Evolutionary conservation across 2,888 invertebrate species (phyloP).

Genomic region (Coleophora flavipennella): DNA sequence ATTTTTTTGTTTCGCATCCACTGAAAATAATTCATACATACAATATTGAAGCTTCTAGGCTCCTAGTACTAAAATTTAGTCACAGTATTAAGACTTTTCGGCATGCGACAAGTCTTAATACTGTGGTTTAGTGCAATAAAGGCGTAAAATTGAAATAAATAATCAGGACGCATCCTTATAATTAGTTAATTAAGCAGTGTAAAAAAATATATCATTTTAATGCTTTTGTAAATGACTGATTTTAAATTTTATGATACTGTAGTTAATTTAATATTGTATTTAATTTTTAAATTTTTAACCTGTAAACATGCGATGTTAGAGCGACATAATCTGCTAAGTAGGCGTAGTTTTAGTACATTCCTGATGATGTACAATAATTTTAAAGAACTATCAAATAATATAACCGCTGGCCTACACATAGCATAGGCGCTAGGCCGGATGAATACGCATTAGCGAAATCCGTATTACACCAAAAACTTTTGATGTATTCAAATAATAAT

Average conservation of each 20-base stretch:
- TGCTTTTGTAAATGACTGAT: slow-evolving; percentile 60
- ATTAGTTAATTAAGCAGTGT: slow-evolving; percentile 4
- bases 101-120: too few relatives aligned
- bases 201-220: slow-evolving; percentile 27
- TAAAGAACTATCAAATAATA: slow-evolving; percentile 25
- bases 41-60: too few relatives aligned
- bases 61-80: too few relatives aligned
- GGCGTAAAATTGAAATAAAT: slow-evolving; percentile 27
- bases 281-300: slow-evolving; percentile 34
- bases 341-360: slow-evolving; percentile 61
- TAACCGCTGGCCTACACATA: slow-evolving; percentile 38
- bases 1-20: too few relatives aligned
- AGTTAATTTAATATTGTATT: slow-evolving; percentile 48
- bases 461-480: slow-evolving; percentile 64
- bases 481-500: slow-evolving; percentile 64
- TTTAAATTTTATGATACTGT: slow-evolving; percentile 43
- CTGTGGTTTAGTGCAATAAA: slow-evolving; percentile 39
- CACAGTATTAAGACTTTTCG: too few relatives aligned
- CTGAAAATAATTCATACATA: too few relatives aligned
- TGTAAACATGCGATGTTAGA: slow-evolving; percentile 31
- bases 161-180: too few relatives aligned
- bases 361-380: slow-evolving; percentile 58
- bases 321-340: slow-evolving; percentile 37
- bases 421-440: slow-evolving; percentile 31
- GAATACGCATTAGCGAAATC: slow-evolving; percentile 46